Evolutionary conservation across 1,140 invertebrate genomes (phyloP), one percentile per base, ranked within the genome.

Genomic region (Caenorhabditis inopinata): DNA sequence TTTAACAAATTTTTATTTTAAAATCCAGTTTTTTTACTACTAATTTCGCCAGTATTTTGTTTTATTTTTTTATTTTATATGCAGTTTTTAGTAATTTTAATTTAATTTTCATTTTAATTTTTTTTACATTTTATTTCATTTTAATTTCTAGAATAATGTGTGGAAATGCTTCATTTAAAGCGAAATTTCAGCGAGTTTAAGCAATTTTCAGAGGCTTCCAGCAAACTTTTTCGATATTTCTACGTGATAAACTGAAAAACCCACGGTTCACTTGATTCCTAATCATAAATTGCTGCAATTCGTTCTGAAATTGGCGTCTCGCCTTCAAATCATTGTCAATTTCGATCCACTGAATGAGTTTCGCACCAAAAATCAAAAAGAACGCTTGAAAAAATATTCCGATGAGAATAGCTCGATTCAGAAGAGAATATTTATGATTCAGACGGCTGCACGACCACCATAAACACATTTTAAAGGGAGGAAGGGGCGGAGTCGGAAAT

Each of bases 261-360:
- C 58, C n/a, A 68, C 58, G 58, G 21, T 18, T 21, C 1, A 68
- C 58, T 38, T 68, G 2, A 21, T 68, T 68, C 12, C 58, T 38
- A 38, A 68, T 21, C 58, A 68, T 68, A 68, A 68, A 68, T 12
- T 68, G 32, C 32, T 68, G 5, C 58, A 68, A 38, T 21, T 68
- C 58, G 11, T 21, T 3, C 1, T 68, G 58, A 38, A 68, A 68
- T 27, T 68, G 35, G 5, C 9, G 12, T 11, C 58, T 18, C 0
- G 58, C 58, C 58, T 18, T 68, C 58, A 68, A 68, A 68, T 68
- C 58, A 18, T 68, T 68, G 12, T 68, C 58, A 38, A 68, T 68
- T 27, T 68, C 58, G 12, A 68, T 68, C n/a, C 12, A 38, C 38
- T 68, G 58, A 12, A 68, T 68, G 23, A 68, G n/a, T 12, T 32